These are phyloP conservation scores for Epirrhoe tristata DNA, from an alignment of 2,888 invertebrate genomes.

Conservation along the genomic window DNA sequence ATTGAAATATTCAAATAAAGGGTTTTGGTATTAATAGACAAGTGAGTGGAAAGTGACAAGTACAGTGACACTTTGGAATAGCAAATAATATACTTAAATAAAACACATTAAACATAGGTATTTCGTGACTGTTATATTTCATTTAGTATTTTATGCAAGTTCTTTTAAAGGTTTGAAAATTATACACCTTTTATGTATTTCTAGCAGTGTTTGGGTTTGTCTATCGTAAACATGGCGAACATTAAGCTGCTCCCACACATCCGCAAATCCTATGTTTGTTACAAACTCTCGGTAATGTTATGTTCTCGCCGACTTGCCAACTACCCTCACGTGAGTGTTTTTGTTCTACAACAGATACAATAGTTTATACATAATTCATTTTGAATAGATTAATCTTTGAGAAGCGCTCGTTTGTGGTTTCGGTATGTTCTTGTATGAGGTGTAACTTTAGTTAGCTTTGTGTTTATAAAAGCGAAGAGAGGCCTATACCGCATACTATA, in stretches of 20 bases:
- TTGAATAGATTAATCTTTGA: constrained; percentile 54
- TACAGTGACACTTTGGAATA: no score
- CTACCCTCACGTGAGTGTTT: constrained; percentile 49
- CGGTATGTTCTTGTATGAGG: constrained; percentile 18
- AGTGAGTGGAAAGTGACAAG: neutral
- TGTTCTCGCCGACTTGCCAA: constrained; percentile 42
- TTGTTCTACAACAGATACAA: constrained; percentile 52
- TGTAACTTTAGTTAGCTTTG: constrained; percentile 1
- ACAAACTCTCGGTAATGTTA: constrained; percentile 31
- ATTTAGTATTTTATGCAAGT: no score
- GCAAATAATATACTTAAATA: no score
- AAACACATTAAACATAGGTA: no score
- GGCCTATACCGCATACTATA: no score
- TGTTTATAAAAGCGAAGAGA: no score
- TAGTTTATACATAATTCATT: constrained; percentile 61
- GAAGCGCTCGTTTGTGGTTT: constrained; percentile 41
- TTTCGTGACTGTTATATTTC: no score
- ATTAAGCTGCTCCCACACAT: constrained; percentile 20
- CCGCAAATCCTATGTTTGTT: constrained; percentile 29
- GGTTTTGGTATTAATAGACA: neutral
- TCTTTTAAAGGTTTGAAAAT: neutral
- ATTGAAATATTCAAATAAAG: constrained; percentile 5
- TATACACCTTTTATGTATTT: neutral
- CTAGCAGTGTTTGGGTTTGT: neutral
- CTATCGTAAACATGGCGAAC: constrained; percentile 8